Base-by-base conservation (phyloP, 2,113 vertebrate genomes). In the Rostratula benghalensis region DNA sequence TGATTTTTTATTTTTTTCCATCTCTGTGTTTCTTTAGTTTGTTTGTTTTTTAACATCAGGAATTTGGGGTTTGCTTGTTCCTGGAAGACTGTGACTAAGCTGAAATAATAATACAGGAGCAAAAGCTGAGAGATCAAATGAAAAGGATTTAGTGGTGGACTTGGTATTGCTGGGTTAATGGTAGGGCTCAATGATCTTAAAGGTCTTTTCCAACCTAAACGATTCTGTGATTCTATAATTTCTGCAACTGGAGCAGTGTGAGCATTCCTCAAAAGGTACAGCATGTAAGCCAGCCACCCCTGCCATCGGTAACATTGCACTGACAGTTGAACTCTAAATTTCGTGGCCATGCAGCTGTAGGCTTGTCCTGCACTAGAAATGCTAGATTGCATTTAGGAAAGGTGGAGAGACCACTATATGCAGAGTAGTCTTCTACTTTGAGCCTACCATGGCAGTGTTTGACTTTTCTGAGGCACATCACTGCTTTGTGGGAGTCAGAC, bases 41-140 rank as follows among this genome's bases (percentile, higher is more conserved):
- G 21, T 77, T 94, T 91, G 31, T 15, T 87, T 93, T 94, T 81
- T 79, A 61, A 64, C 30, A 46, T 67, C 39, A 68, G 74, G 33
- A 92, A 64, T 89, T 57, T 69, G 37, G 13, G 35, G 4, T n/a
- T 91, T 86, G 21, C 45, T 94, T 94, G 18, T 86, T 28, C 20
- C 61, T 85, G 61, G 67, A 93, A 96, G 23, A 50, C 53, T 73
- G 39, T 95, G 86, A 71, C 89, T 89, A 71, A 87, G 74, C n/a
- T 94, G 80, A 92, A 82, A 82, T 83, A 92, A 83, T 45, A 83
- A 54, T 35, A 19, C 11, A 50, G 53, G 46, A 79, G n/a, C 33
- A 60, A 91, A 84, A 82, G 20, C 45, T 89, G 69, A 90, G 60
- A 90, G 78, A 64, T 48, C 28, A 77, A 61, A 43, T 50, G 27